Evolutionary conservation across 2,888 invertebrate genomes (phyloP), one percentile per base, ranked within the genome.

Genomic region (Caenorhabditis zanzibari): DNA sequence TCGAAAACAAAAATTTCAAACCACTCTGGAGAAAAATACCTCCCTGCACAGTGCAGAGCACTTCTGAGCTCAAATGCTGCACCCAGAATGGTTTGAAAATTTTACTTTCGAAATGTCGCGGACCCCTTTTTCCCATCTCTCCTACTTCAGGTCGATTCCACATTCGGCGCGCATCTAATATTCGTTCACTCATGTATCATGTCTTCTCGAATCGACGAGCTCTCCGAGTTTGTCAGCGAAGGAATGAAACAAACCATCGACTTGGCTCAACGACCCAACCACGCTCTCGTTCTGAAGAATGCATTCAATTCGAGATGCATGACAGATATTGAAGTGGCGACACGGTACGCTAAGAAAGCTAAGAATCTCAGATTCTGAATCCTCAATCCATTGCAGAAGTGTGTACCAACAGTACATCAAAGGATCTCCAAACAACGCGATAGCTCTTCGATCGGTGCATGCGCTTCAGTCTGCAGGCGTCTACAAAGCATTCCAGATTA

Each of bases 131-230:
- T n/a, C n/a, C n/a, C n/a, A n/a, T n/a, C n/a, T n/a, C 32, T 6
- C 12, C 38, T 38, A 32, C 47, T 61, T 16, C 56, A 73, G 73
- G 58, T 64, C 9, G 58, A 71, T 0, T 28, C 79, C 0, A 26
- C 72, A 35, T 84, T 84, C 59, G 72, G 63, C 12, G 22, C 61
- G 0, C 58, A 79, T 16, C 52, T 84, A 1, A 38, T 84, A n/a
- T 77, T 73, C 47, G 74, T 81, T n/a, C 84, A 84, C 49, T 35
- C 84, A 19, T 84, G 84, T 47, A 75, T 81, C 14, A 64, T 81
- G 61, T 68, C 76, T 2, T 74, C 74, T 22, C 47, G 68, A 58
- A 58, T 68, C 26, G 71, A 76, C 5, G 66, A 76, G 12, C 64
- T 81, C 44, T 35, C 49, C 19, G 56, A 69, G 4, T 84, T 77